Conservation (phyloP, 2,113 vertebrate genomes). For the Cyrtonyx montezumae region DNA sequence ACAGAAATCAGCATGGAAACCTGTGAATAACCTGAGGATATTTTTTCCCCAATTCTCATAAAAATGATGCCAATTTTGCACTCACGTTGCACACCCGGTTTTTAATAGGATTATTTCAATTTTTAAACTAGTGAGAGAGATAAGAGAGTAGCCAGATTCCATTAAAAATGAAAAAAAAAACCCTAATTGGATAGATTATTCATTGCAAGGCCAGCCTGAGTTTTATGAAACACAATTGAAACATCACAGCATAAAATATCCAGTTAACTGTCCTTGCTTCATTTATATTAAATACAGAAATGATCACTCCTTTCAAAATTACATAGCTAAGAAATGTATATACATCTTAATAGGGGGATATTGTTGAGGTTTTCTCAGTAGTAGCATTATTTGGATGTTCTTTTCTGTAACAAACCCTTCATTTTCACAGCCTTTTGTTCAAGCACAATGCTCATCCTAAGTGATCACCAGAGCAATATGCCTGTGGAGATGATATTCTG, state of each 20-base stretch:
- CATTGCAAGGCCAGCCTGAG: background rate
- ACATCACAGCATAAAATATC: slow-evolving; percentile 27
- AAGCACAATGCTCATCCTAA: background rate
- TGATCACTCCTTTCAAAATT: slow-evolving; percentile 4
- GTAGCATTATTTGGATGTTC: background rate
- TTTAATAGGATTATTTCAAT: slow-evolving; percentile 19
- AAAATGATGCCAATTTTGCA: background rate
- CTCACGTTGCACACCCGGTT: background rate
- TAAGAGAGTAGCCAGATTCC: background rate
- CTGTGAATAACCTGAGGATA: background rate
- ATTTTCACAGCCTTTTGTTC: background rate
- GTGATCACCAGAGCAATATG: background rate
- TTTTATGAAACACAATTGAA: slow-evolving; percentile 45
- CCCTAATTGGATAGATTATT: slow-evolving; percentile 49
- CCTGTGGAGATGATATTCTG: background rate
- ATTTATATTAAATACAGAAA: slow-evolving; percentile 26
- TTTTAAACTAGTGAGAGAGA: slow-evolving; percentile 12
- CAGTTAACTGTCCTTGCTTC: slow-evolving; percentile 20
- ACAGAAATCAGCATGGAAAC: background rate
- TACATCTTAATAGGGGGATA: slow-evolving; percentile 8
- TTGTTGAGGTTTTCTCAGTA: background rate
- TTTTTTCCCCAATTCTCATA: background rate
- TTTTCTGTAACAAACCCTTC: background rate
- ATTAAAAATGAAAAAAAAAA: background rate
- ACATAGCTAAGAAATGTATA: slow-evolving; percentile 10